phyloP scores from a whole-genome alignment of 2,113 vertebrate species.

The Xiphophorus hellerii region DNA sequence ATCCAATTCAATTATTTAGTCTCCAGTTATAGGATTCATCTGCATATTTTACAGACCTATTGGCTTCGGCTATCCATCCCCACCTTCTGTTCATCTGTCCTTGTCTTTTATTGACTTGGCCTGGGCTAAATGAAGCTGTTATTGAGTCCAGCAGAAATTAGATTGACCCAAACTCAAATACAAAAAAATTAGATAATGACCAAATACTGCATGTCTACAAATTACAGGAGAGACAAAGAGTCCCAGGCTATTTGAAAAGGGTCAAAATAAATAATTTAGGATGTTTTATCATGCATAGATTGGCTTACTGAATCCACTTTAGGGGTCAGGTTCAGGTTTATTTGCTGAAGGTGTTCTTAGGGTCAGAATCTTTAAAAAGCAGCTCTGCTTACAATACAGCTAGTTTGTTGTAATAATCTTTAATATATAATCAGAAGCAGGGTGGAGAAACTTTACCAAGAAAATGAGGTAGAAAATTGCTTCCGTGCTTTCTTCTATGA shows the following conservation, averaged over 20 bases:
- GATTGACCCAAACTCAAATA: not conserved
- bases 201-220: not conserved
- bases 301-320: not conserved
- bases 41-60: constrained; percentile 39
- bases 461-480: not conserved
- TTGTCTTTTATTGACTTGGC: constrained; percentile 16
- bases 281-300: not conserved
- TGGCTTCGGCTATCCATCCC: constrained; percentile 26
- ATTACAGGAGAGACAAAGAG: not conserved
- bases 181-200: not conserved
- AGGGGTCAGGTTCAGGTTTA: not conserved
- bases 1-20: constrained; percentile 58
- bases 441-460: too few relatives aligned
- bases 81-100: not conserved
- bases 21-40: constrained; percentile 14
- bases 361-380: not conserved
- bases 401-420: not conserved
- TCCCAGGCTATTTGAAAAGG: too few relatives aligned
- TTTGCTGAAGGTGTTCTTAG: not conserved
- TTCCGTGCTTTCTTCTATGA: too few relatives aligned
- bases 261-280: not conserved
- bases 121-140: constrained; percentile 6
- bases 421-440: not conserved
- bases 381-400: not conserved
- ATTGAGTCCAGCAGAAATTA: constrained; percentile 34